phyloP scores from a whole-genome alignment of 2,888 invertebrate species.

The Heliconius aoede region DNA sequence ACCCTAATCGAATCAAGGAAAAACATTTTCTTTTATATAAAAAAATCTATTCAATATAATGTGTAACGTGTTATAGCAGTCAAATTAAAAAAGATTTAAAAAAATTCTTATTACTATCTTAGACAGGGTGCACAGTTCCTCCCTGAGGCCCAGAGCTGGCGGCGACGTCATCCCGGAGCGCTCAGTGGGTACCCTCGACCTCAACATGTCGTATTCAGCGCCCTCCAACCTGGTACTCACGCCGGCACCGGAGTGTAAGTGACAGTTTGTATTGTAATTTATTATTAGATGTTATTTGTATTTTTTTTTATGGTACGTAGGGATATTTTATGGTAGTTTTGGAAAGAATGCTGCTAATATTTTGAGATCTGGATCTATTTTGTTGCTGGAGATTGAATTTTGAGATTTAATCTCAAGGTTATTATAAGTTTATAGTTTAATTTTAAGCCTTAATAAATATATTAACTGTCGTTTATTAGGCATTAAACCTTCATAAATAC shows the following conservation, averaged over 20 bases:
- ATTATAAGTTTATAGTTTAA: no score
- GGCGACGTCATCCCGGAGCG: constrained; percentile 76
- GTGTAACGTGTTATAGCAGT: no score
- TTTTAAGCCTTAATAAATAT: background rate
- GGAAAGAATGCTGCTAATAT: background rate
- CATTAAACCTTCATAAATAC: background rate
- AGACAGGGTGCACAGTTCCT: constrained; percentile 71
- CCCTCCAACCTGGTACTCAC: constrained; percentile 78
- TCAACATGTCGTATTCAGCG: constrained; percentile 71
- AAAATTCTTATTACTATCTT: background rate
- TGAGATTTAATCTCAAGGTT: no score
- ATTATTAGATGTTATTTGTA: background rate
- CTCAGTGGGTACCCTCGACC: constrained; percentile 71
- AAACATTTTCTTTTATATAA: background rate
- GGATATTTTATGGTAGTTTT: background rate
- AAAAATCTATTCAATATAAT: background rate
- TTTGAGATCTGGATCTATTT: no score
- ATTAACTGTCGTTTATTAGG: background rate
- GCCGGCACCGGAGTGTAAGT: constrained; percentile 79
- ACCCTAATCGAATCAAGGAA: no score
- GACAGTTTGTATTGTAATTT: background rate
- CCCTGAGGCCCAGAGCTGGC: constrained; percentile 71
- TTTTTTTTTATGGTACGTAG: background rate
- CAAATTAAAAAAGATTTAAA: background rate
- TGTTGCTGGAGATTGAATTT: no score